A percentile compares a stretch with the other conserved stretches of the same genome.
Conservation (phyloP, 2,888 invertebrate species). For the Polydesmus complanatus region DNA sequence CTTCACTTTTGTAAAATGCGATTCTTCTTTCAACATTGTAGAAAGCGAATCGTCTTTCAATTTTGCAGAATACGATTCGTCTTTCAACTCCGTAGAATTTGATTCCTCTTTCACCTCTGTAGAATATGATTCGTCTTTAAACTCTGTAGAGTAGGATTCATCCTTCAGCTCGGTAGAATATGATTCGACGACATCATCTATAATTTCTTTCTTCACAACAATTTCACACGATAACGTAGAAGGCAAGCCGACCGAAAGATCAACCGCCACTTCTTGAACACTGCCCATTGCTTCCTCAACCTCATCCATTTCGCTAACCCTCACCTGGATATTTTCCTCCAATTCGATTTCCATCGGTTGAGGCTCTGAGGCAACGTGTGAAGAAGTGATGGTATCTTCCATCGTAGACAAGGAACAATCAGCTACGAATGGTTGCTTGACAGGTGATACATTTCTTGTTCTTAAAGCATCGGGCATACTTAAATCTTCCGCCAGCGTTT, state of each 20-base stretch:
- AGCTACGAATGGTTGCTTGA: neutral
- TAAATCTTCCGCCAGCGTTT: slow-evolving; percentile 5
- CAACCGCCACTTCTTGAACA: slow-evolving; percentile 10
- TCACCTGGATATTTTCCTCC: neutral
- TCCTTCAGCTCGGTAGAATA: neutral
- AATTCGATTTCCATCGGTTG: neutral
- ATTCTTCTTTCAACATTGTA: neutral
- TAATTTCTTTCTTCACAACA: neutral
- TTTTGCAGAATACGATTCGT: neutral
- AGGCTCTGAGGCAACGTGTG: neutral
- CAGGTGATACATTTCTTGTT: neutral
- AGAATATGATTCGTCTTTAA: neutral
- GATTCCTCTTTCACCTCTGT: no score
- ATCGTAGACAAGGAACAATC: neutral
- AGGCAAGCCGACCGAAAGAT: slow-evolving; percentile 4
- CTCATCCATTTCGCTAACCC: neutral
- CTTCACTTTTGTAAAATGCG: neutral
- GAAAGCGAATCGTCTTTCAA: no score
- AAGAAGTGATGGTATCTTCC: neutral
- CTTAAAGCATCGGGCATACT: neutral
- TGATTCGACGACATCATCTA: neutral
- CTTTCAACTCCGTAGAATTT: neutral
- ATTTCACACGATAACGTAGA: neutral
- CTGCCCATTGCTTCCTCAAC: neutral
- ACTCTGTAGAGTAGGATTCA: neutral